phyloP scores from a whole-genome alignment of 2,113 vertebrate species.

The Platysternon megacephalum region DNA sequence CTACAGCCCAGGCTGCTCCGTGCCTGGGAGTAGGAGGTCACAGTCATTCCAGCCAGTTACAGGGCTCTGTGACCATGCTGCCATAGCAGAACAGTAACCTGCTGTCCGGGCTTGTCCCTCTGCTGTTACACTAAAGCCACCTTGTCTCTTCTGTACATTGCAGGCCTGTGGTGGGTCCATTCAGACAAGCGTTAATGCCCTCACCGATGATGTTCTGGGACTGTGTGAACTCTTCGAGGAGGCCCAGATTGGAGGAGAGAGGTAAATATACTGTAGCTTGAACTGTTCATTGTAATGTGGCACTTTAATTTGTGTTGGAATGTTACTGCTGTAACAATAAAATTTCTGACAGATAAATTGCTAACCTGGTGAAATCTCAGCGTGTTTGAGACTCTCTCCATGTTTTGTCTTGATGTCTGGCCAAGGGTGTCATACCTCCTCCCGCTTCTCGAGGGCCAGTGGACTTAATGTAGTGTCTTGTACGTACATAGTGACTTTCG shows the following conservation, averaged over 20 bases:
- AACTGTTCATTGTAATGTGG: neutral
- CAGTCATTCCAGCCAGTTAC: neutral
- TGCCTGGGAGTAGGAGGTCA: too few relatives aligned
- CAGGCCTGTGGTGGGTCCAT: conserved; percentile 98
- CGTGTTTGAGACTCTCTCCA: neutral
- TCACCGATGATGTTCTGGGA: conserved; percentile 90
- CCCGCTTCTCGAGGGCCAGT: neutral
- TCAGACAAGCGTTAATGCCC: conserved; percentile 90
- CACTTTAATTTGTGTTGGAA: rapidly evolving
- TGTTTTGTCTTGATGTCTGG: neutral
- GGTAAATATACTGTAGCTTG: conserved; percentile 72
- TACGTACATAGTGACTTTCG: neutral
- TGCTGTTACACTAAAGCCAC: rapidly evolving
- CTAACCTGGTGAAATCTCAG: rapidly evolving
- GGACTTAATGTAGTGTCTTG: neutral
- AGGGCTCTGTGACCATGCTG: neutral
- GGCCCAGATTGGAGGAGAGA: conserved; percentile 94
- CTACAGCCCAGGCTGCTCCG: neutral
- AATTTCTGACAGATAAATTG: neutral
- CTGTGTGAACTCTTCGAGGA: conserved; percentile 94
- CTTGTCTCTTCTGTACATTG: neutral
- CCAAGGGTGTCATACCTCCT: rapidly evolving
- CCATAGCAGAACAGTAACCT: neutral
- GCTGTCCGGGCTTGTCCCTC: neutral
- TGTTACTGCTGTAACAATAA: neutral